Evolutionary conservation across 2,797 vertebrate genomes (phyloP).

Genomic region (Eospalax fontanierii): DNA sequence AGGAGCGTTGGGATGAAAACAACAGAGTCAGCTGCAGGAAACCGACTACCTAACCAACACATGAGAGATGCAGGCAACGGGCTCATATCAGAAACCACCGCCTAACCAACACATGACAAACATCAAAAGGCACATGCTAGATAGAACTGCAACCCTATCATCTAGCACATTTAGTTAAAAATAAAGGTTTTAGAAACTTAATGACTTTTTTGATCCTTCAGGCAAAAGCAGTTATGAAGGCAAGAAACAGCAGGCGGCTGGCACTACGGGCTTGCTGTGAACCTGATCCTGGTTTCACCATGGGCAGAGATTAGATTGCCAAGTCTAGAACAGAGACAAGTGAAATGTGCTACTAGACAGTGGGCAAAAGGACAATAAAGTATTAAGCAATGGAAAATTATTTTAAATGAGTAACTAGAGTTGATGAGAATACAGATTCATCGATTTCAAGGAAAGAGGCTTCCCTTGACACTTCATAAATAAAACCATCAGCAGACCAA

Average conservation of each 20-base stretch:
- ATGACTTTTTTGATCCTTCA: conserved; percentile 64
- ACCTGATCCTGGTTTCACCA: conserved; percentile 1
- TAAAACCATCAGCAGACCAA: not conserved
- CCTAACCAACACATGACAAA: too few species aligned
- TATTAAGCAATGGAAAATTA: not conserved
- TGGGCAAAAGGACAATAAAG: not conserved
- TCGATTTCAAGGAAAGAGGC: conserved; percentile 23
- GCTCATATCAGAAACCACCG: not conserved
- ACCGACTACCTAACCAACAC: conserved; percentile 16
- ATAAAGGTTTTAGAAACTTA: conserved; percentile 68
- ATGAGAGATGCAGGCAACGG: conserved; percentile 50
- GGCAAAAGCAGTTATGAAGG: conserved; percentile 72
- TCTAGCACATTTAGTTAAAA: conserved; percentile 69
- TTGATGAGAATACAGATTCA: conserved; percentile 41
- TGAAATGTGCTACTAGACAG: not conserved
- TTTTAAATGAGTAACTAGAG: not conserved
- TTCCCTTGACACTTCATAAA: not conserved
- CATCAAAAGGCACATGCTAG: too few species aligned
- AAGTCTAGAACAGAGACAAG: not conserved
- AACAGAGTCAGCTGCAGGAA: not conserved
- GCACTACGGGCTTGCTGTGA: conserved; percentile 54
- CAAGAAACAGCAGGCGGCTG: conserved; percentile 67
- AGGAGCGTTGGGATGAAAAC: conserved; percentile 11
- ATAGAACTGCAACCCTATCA: conserved; percentile 51
- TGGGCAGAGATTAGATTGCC: not conserved